A percentile compares a stretch with the other conserved stretches of the same genome.
Conservation (phyloP, 2,113 vertebrate species). For the Polyodon spathula region DNA sequence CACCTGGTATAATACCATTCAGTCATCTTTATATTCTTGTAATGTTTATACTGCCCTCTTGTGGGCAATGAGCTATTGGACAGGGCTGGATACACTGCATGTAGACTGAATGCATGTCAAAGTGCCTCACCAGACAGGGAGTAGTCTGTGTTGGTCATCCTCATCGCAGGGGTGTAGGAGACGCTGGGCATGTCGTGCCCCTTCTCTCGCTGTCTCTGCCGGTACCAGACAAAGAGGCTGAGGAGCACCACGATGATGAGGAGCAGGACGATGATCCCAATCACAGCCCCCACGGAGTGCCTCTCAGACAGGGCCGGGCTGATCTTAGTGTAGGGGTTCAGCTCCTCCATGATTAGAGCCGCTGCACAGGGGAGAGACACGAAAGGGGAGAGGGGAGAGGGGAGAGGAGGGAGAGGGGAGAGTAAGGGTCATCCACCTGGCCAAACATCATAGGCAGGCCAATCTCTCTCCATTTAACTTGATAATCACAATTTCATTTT, state of each 20-base stretch:
- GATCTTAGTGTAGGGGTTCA: conserved; percentile 98
- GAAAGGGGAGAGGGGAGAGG: background rate
- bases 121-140: conserved; percentile 81
- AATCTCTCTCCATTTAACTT: too few species aligned
- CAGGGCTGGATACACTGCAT: background rate
- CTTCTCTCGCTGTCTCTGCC: conserved; percentile 86
- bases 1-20: too few species aligned
- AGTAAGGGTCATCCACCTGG: too few species aligned
- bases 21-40: too few species aligned
- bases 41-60: conserved; percentile 9
- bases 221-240: conserved; percentile 89
- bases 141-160: conserved; percentile 87
- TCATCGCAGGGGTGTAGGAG: conserved; percentile 87
- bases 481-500: too few species aligned
- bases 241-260: conserved; percentile 91
- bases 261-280: conserved; percentile 87
- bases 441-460: too few species aligned
- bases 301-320: conserved; percentile 85
- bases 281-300: conserved; percentile 91
- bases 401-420: background rate
- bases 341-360: conserved; percentile 96
- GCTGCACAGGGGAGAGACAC: conserved; percentile 59
- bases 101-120: background rate
- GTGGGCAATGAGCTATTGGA: conserved; percentile 1
- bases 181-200: conserved; percentile 91